These are phyloP conservation scores for Sebastolobus altivelis DNA, from an alignment of 2,797 vertebrate genomes.

Conservation along the genomic window DNA sequence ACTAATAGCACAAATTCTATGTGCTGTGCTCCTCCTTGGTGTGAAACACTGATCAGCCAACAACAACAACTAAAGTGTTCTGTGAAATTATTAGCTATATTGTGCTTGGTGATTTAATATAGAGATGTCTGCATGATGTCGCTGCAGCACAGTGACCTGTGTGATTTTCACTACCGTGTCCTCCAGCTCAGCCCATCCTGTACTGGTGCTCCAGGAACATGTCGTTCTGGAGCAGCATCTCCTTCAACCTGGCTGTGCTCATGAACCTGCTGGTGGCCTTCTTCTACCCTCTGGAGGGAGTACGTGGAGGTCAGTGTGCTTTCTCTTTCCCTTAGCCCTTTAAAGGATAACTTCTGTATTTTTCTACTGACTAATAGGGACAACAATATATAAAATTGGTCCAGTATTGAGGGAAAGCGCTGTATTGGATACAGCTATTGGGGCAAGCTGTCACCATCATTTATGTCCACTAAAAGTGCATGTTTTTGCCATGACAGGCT, in stretches of 20 bases:
- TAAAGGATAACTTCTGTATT: not conserved
- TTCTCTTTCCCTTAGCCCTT: not conserved
- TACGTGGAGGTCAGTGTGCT: conserved; percentile 90
- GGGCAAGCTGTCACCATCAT: not conserved
- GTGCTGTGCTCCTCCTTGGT: not conserved
- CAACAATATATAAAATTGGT: too few relatives aligned
- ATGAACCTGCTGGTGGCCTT: conserved; percentile 99
- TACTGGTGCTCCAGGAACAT: conserved; percentile 99
- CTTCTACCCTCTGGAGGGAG: conserved; percentile 96
- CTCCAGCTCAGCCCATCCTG: conserved; percentile 94
- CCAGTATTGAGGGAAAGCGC: too few relatives aligned
- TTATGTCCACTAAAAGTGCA: not conserved
- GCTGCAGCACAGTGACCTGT: conserved; percentile 21
- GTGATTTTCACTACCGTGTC: conserved; percentile 24
- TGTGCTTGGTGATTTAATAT: not conserved
- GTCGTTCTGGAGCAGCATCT: conserved; percentile 99
- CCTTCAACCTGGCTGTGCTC: conserved; percentile 98
- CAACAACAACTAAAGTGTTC: not conserved
- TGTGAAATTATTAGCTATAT: not conserved
- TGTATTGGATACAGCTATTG: too few relatives aligned
- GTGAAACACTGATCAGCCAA: conserved; percentile 31
- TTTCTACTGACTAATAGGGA: too few relatives aligned
- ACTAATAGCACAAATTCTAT: not conserved
- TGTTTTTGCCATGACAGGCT: not conserved
- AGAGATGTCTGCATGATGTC: not conserved